Base-by-base conservation (phyloP, 2,888 invertebrate genomes). In the Brenthis ino region DNA sequence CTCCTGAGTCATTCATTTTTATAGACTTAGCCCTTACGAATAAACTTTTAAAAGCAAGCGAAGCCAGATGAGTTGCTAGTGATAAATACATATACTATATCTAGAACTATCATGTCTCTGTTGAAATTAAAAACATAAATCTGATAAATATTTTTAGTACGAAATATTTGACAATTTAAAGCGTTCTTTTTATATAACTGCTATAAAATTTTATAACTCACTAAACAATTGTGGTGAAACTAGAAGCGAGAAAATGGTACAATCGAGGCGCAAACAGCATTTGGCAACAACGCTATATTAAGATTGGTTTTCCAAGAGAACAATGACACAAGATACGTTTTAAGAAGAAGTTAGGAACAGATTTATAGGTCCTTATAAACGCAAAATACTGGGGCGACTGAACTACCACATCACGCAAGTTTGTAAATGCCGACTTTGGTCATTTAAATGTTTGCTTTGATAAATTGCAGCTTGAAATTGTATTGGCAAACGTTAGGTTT, bases 401-500 rank as follows among this genome's bases (percentile, higher is more conserved):
- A 70, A 71, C 69, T 83, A 80, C 82, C 79, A 83, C 82, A 86
- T 88, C 86, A 84, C 82, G 87, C 88, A 89, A 89, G 79, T 88
- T 88, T 85, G 84, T 77, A 80, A 79, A 77, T 81, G 83, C 82
- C 83, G 86, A 88, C 85, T 89, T 88, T 82, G 86, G 89, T 87
- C 89, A 89, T 91, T 89, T 89, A 88, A 89, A 89, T 89, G 89
- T 84, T 86, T 81, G 81, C 78, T 86, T 87, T 89, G 89, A 91
- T 86, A 89, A 88, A 90, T 80, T 88, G 86, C 84, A 81, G 73
- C 77, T 73, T 79, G 78, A 81, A 85, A 88, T 86, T 87, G 85
- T 83, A 85, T 83, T 77, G 74, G 72, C 70, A 28, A 63, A 63
- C 76, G 79, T 78, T 78, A 68, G 80, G 77, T 73, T 80, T 76